Evolutionary conservation across 2,113 vertebrate species (phyloP).

Genomic region (Terrapene triunguis): DNA sequence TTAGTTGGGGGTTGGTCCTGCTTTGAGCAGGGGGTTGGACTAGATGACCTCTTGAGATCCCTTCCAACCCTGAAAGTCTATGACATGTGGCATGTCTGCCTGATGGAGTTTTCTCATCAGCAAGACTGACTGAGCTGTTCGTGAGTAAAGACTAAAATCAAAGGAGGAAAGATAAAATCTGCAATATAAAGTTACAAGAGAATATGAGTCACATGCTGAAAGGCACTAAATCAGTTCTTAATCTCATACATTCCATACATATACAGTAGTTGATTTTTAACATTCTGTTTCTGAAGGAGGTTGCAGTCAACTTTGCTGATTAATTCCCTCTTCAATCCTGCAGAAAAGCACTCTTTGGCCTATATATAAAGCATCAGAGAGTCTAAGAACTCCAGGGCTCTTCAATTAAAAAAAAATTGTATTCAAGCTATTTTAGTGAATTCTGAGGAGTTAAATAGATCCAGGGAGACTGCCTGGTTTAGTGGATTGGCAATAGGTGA

Average conservation of each 20-base stretch:
- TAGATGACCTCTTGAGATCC: too few species aligned
- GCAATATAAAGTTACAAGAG: slow-evolving; percentile 35
- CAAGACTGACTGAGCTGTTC: background rate
- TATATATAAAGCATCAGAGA: slow-evolving; percentile 53
- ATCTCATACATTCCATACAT: slow-evolving; percentile 49
- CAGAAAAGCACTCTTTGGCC: slow-evolving; percentile 68
- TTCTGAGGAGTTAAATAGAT: slow-evolving; percentile 32
- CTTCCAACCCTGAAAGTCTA: too few species aligned
- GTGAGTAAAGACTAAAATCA: slow-evolving; percentile 11
- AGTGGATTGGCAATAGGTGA: background rate
- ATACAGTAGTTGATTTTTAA: slow-evolving; percentile 63
- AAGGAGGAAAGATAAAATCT: slow-evolving; percentile 23
- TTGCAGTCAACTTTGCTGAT: slow-evolving; percentile 70
- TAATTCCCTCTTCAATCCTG: slow-evolving; percentile 61
- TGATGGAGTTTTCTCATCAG: too few species aligned
- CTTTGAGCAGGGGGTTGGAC: too few species aligned
- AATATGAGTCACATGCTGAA: slow-evolving; percentile 61
- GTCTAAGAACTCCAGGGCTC: slow-evolving; percentile 44
- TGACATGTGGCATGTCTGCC: too few species aligned
- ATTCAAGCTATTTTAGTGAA: slow-evolving; percentile 70
- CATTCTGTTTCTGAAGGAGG: slow-evolving; percentile 65
- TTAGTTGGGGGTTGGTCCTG: too few species aligned
- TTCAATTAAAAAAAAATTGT: slow-evolving; percentile 41
- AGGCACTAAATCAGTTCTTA: slow-evolving; percentile 45
- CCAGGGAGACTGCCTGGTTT: background rate